Evolutionary conservation across 2,113 vertebrate genomes (phyloP).

Genomic region (Formicarius rufipectus): DNA sequence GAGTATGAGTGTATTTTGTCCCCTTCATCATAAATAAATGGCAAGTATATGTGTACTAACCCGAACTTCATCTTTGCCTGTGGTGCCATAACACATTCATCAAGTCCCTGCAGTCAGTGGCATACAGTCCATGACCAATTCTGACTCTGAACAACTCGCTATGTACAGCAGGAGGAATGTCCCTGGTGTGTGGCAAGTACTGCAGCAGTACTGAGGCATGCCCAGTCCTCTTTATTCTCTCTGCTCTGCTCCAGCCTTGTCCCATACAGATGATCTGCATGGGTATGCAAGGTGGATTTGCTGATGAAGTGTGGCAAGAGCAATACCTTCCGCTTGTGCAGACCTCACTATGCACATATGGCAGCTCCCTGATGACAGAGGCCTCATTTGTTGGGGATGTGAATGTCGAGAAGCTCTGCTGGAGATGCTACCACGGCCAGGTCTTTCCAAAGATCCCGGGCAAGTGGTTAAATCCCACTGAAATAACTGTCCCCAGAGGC

Average conservation of each 20-base stretch:
- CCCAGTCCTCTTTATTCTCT: rapidly evolving
- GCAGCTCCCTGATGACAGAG: neutral
- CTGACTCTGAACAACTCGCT: neutral
- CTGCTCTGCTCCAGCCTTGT: rapidly evolving
- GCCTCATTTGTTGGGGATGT: neutral
- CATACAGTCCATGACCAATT: rapidly evolving
- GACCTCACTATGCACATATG: rapidly evolving
- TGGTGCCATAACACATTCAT: neutral
- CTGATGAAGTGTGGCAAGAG: no score
- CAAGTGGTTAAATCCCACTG: neutral
- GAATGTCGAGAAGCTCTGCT: neutral
- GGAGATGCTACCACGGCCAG: neutral
- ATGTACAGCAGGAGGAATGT: rapidly evolving
- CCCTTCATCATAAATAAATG: neutral
- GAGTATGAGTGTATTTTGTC: neutral
- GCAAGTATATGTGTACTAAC: neutral
- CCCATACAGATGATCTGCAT: rapidly evolving
- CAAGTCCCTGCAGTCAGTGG: neutral
- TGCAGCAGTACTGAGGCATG: rapidly evolving
- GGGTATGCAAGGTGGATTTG: neutral
- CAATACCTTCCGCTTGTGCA: rapidly evolving
- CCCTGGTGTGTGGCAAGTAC: rapidly evolving
- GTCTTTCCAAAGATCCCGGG: neutral
- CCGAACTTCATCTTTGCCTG: neutral
- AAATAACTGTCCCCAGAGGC: neutral